Base-by-base conservation (phyloP, 2,888 invertebrate genomes). In the Melanostoma scalare region DNA sequence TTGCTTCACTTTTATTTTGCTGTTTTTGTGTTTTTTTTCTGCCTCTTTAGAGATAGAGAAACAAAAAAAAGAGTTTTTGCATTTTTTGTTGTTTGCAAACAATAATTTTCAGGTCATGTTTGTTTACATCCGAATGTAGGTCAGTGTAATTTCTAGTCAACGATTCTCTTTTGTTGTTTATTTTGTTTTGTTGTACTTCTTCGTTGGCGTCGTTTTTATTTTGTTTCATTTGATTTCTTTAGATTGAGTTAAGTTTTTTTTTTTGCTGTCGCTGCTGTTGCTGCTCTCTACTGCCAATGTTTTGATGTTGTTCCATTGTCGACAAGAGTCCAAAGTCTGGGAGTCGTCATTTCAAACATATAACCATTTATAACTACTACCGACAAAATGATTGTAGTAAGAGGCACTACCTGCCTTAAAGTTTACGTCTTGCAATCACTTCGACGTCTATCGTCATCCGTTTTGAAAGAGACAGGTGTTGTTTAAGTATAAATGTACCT, bases 21-120 rank as follows among this genome's bases (percentile, higher is more conserved):
- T 52, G 20, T 30, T n/a, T 42, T 55, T 46, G 40, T 53, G 8
- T 36, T 72, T 10, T 52, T 52, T 42, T 61, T 65, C 50, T n/a
- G 63, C 50, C 30, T 50, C 1, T 10, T 10, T 6, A 2, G 10
- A n/a, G 3, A 50, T 30, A 63, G n/a, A 44, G 6, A 61, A 46
- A 46, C 30, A 4, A 31, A 52, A 52, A 52, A 53, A 53, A 36
- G n/a, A 35, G 20, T 44, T 20, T 20, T 68, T 52, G 52, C 42
- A 35, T 65, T 67, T 67, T 38, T 56, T 71, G 67, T 61, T 84
- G 84, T 84, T 84, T 84, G 78, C 84, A 84, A 84, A 84, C 84
- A 84, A 81, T 71, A 65, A 42, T 84, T 84, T 84, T 61, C 84
- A 84, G 84, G 84, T 84, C 84, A 84, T 84, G 84, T 84, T 75